Evolutionary conservation across 2,113 vertebrate genomes (phyloP).

Genomic region (Ictalurus punctatus): DNA sequence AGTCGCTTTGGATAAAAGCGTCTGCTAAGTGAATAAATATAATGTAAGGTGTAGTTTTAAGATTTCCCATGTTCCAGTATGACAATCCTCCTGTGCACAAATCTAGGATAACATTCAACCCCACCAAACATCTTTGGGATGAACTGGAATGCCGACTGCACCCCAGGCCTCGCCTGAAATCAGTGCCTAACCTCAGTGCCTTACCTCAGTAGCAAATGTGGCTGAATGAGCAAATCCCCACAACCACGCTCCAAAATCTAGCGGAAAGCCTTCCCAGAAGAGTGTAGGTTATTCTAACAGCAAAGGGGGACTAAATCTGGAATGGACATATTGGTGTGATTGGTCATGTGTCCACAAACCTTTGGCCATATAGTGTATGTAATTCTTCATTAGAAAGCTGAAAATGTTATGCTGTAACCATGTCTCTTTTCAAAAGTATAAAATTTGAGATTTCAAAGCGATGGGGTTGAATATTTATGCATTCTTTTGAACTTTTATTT

Average conservation of each 20-base stretch:
- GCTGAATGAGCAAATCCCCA: not conserved
- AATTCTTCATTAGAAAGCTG: not conserved
- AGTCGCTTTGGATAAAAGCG: no score
- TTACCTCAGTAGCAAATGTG: not conserved
- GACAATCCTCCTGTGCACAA: not conserved
- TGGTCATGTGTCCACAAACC: not conserved
- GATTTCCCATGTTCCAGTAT: not conserved
- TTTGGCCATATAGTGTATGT: not conserved
- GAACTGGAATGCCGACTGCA: not conserved
- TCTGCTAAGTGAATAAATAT: no score
- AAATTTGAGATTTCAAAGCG: not conserved
- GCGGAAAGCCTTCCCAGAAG: not conserved
- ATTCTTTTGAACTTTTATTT: not conserved
- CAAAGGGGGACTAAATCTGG: not conserved
- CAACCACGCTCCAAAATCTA: not conserved
- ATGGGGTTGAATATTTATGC: not conserved
- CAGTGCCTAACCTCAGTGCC: not conserved
- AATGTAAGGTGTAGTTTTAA: not conserved
- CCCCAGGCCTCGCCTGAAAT: not conserved
- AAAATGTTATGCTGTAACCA: not conserved
- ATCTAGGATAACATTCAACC: not conserved
- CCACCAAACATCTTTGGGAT: not conserved
- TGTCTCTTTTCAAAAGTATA: not conserved
- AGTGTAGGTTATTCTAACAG: not conserved
- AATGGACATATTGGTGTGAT: not conserved